Base-by-base conservation (phyloP, 2,888 invertebrate genomes). In the Eilema sororculum region DNA sequence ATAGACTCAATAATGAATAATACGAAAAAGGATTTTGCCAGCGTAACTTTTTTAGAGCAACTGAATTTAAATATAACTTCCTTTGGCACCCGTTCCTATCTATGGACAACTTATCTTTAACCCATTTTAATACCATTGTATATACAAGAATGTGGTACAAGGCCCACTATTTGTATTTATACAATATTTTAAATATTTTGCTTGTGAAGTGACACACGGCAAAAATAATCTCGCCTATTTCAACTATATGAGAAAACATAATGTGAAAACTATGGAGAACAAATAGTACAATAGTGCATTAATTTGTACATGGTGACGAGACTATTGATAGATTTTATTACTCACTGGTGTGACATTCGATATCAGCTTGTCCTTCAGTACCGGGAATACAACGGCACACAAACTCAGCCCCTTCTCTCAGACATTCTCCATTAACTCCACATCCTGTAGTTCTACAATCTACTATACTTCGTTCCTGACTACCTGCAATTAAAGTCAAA, bases 401-500 rank as follows among this genome's bases (percentile, higher is more conserved):
- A 95, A 98, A 98, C 86, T 97, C 97, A 75, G 97, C 97, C 77
- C 98, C 97, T 91, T 98, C 97, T 81, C 98, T 96, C 78, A 98
- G 97, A 93, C 98, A 98, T 90, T 98, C 97, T n/a, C 98, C 98
- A 78, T 98, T 98, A 84, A 97, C 96, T 79, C 97, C 97, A 93
- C 98, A 98, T 77, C 98, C 98, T 74, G 96, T 96, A 2, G 97
- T 97, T 82, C 98, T 96, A 91, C 98, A 98, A 88, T 98, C 98
- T 63, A 97, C 96, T 56, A 96, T 93, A 78, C 96, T 96, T 72
- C 95, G 93, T 86, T 96, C 96, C 76, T 94, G 90, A 46, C 96
- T 93, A 94, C 97, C 97, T 97, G 84, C 22, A 81, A 86, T 69
- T 2, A 65, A 64, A 13, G 67, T 59, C 2, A 13, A 16, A 58